A percentile compares a stretch with the other conserved stretches of the same genome.
Conservation (phyloP, 2,888 invertebrate species). For the Dynastes hyllus region DNA sequence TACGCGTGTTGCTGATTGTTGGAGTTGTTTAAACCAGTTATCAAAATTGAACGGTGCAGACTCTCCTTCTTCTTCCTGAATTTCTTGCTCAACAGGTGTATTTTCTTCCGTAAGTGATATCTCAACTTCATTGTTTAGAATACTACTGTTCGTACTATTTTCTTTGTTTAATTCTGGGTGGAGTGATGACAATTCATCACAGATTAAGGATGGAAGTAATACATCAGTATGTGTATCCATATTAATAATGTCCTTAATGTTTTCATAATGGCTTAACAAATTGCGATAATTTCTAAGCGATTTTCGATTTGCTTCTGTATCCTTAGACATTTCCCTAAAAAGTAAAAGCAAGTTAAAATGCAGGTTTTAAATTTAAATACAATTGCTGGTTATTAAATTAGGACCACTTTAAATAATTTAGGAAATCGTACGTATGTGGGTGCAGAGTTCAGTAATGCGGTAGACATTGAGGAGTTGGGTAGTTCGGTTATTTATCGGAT, state of each 20-base stretch:
- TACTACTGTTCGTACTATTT: not conserved
- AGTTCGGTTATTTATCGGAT: too few relatives aligned
- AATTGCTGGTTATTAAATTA: too few relatives aligned
- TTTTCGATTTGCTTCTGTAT: not conserved
- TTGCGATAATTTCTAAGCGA: not conserved
- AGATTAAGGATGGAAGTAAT: not conserved
- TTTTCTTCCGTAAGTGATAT: not conserved
- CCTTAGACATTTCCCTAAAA: constrained; percentile 31
- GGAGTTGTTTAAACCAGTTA: not conserved
- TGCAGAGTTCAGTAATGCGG: too few relatives aligned
- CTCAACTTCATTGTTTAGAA: not conserved
- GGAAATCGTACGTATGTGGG: too few relatives aligned
- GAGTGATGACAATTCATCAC: constrained; percentile 9
- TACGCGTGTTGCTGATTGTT: not conserved
- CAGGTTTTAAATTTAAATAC: too few relatives aligned
- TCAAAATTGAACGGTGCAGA: constrained; percentile 2
- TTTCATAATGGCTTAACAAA: constrained; percentile 14
- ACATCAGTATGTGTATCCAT: constrained; percentile 13
- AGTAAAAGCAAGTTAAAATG: not conserved
- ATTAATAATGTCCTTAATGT: constrained; percentile 1
- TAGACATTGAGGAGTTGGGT: too few relatives aligned
- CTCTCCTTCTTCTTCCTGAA: not conserved
- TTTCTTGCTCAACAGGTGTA: not conserved
- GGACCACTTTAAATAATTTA: too few relatives aligned
- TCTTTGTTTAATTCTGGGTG: constrained; percentile 30